Evolutionary conservation across 2,888 invertebrate genomes (phyloP), one percentile per base, ranked within the genome.

Genomic region (Empis livida): DNA sequence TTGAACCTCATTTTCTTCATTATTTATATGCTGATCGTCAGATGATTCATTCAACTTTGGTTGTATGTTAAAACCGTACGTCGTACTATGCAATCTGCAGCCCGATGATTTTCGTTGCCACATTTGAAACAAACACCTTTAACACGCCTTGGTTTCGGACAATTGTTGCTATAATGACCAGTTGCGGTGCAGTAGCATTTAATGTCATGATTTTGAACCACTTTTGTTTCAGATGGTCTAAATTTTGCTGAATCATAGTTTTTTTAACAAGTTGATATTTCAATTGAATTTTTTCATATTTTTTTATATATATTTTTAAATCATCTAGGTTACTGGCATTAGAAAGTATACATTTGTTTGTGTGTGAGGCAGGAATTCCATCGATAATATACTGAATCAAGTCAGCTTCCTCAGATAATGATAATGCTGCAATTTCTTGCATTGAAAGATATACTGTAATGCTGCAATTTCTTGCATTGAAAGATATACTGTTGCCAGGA

Each of bases 101-200:
- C 15, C 3, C 15, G 15, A 42, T 46, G 42, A 10, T 35, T 35
- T 14, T 10, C 30, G 1, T 42, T 11, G 13, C 46, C 46, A 42
- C 46, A 46, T 4, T 13, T 16, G 15, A 41, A 46, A 27, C 46
- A 46, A 42, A 20, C 31, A 4, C 16, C 16, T 20, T 30, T 31
- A 16, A 1, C 1, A 10, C 40, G 30, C 13, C 31, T 32, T 10
- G 45, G 42, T 38, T 45, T 45, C 1, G 32, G 10, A 11, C 45
- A 45, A n/a, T 32, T n/a, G 2, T 11, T 44, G 10, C 44, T 44
- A 15, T 39, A 14, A 39, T 44, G 44, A 4, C 44, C 44, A 11
- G 5, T 27, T 13, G 40, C 45, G 14, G 30, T 14, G 17, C 45
- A 45, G 15, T 16, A 45, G 11, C 40, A 45, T 14, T 27, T 44